Conservation (phyloP, 2,113 vertebrate genomes). For the Nestor notabilis region DNA sequence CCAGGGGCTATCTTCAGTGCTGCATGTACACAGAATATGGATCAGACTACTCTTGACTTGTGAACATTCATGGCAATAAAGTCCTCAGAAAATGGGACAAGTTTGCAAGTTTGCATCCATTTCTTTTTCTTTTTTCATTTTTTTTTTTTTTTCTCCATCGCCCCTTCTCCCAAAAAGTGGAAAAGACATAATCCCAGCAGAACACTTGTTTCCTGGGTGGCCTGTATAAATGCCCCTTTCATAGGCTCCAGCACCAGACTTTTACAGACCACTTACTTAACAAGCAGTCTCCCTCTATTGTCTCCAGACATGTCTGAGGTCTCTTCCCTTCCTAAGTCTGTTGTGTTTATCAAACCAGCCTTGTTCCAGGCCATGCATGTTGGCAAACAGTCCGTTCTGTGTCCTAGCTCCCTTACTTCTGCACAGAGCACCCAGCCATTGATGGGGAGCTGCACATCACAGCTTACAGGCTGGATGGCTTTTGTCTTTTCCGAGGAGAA, state of each 20-base stretch:
- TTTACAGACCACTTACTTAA: neutral
- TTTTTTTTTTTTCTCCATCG: fast-evolving
- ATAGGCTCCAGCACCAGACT: neutral
- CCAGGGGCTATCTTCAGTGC: neutral
- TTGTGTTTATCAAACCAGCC: neutral
- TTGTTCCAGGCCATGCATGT: neutral
- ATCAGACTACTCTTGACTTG: neutral
- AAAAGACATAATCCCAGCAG: neutral
- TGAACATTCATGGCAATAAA: neutral
- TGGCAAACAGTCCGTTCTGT: neutral
- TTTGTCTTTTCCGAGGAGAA: neutral
- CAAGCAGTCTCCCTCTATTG: neutral
- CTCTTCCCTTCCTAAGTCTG: neutral
- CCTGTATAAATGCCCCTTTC: neutral
- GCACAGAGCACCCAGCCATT: neutral
- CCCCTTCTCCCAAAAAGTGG: neutral
- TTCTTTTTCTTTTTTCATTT: fast-evolving
- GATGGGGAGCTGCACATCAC: neutral
- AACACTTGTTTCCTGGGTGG: neutral
- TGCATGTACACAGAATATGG: neutral
- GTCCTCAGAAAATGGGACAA: neutral
- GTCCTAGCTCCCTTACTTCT: neutral
- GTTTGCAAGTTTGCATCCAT: neutral
- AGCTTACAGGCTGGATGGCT: neutral
- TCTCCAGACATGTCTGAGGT: neutral